Base-by-base conservation (phyloP, 2,113 vertebrate genomes). In the Hippocampus mohnikei region DNA sequence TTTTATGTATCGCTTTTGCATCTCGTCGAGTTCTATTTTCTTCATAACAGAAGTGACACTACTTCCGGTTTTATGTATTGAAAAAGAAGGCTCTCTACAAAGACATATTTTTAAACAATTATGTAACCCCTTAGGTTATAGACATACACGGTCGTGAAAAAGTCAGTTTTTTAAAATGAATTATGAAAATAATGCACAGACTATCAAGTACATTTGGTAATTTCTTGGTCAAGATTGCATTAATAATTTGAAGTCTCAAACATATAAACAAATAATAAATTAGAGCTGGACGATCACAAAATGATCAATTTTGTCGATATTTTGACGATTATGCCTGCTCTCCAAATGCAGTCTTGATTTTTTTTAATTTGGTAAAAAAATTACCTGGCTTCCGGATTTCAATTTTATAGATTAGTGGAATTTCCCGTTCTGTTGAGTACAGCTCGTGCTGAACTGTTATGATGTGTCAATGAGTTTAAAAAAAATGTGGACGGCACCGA, bases 391-490 rank as follows among this genome's bases (percentile, higher is more conserved):
- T 62, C 60, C 60, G 60, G 60, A 10, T 55, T n/a, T 55, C 3
- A 55, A n/a, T n/a, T 10, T 60, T 37, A 0, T 20, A 5, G 9
- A 20, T 41, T 1, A 37, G 60, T 41, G 60, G 0, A 6, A 1
- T 71, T 90, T 33, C 44, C 55, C 37, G 64, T 71, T 56, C 73
- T 69, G 79, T 69, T 69, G 16, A 53, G 81, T 81, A 84, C 84
- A 85, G 84, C 75, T 85, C 88, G 89, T 86, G 85, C 86, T 88
- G 86, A 90, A 92, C 86, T 91, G 92, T 90, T 92, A 87, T 82
- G 88, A 92, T 91, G 91, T 93, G 91, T 93, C 91, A 91, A 90
- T 93, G 93, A 93, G 92, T 93, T 33, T 93, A 87, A 87, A 91
- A 85, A 91, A 86, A 88, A 91, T 90, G 89, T 90, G 87, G 85